Evolutionary conservation across 2,113 vertebrate genomes (phyloP).

Genomic region (Tyrannus savana): DNA sequence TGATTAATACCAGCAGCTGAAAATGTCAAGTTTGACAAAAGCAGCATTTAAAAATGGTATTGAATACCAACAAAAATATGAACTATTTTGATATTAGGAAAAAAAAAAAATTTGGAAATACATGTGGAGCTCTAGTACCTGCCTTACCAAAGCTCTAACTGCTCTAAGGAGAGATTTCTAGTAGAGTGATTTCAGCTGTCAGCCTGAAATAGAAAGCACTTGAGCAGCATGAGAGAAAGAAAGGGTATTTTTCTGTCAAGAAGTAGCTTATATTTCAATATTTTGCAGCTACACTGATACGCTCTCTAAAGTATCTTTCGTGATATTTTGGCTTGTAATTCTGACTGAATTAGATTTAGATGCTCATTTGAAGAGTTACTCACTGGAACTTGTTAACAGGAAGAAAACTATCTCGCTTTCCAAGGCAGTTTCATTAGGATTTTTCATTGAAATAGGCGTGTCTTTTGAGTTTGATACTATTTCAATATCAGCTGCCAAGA

Average conservation of each 20-base stretch:
- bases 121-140: neutral
- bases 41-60: neutral
- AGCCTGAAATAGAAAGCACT: neutral
- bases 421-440: neutral
- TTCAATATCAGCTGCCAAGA: neutral
- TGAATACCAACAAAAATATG: neutral
- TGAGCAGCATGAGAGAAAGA: neutral
- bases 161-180: neutral
- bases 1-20: neutral
- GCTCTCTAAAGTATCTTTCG: neutral
- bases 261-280: neutral
- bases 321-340: neutral
- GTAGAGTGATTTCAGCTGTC: neutral
- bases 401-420: neutral
- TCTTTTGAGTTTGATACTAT: neutral
- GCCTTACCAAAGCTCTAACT: neutral
- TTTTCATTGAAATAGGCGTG: neutral
- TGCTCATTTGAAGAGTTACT: neutral
- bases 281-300: neutral
- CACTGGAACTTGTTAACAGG: neutral
- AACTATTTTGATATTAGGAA: neutral
- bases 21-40: neutral
- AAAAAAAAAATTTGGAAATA: neutral
- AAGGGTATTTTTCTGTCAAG: constrained; percentile 10
- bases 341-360: neutral